Evolutionary conservation across 2,888 invertebrate species (phyloP), one percentile per base, ranked within the genome.

Genomic region (Drosophila koepferae): DNA sequence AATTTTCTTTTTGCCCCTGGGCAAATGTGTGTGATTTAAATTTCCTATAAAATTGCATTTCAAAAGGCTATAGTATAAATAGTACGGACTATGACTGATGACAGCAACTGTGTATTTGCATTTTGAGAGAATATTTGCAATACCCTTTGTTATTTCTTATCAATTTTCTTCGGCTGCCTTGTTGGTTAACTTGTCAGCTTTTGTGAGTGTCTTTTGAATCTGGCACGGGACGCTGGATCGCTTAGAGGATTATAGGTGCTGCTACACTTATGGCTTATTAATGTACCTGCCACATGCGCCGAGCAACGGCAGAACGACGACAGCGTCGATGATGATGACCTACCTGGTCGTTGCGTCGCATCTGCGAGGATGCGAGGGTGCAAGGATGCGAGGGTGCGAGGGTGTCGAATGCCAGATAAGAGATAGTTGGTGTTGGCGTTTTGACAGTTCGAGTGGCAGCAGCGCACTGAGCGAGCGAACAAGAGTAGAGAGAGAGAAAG

Each of bases 221-320:
- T 41, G 41, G 43, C 23, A 3, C 40, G 20, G 38, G 44, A 16
- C 36, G 51, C 9, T 55, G 53, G 3, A 62, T 54, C 18, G 63
- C 34, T 20, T 14, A 16, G 18, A 18, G 43, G 44, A 9, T 10
- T 31, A 7, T 7, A 12, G 18, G n/a, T 20, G 16, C 14, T 38
- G 69, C 67, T 72, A 61, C 75, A 73, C 75, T 79, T 79, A 73
- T 72, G 72, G 69, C 74, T 80, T 72, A 82, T 80, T 80, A 82
- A 77, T 70, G 82, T 77, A 80, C 82, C 80, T 78, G 77, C 60
- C 70, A 66, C 65, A 54, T 51, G 66, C 72, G 81, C 72, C 28
- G 68, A 34, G 67, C 16, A 20, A 12, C 55, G 67, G 16, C 60
- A 46, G 54, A 64, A 59, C 46, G 76, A 58, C 59, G 72, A 62